phyloP scores from a whole-genome alignment of 2,888 invertebrate species.

The Dichetophora obliterata region DNA sequence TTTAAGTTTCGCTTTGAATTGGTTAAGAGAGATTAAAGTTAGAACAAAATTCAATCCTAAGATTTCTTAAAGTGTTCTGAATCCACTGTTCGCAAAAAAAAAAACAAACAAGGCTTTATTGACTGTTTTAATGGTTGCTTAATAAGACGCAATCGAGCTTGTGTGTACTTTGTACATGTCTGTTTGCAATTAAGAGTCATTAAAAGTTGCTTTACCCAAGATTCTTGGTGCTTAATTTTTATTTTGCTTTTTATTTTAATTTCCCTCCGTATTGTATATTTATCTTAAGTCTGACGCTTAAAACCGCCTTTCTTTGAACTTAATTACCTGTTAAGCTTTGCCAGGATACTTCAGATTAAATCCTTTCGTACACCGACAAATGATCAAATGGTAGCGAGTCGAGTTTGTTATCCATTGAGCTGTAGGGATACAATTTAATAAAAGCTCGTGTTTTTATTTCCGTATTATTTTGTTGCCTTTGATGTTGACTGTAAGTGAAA shows the following conservation, averaged over 20 bases:
- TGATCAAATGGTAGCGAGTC: background rate
- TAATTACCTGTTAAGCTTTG: conserved; percentile 22
- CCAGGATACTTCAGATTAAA: background rate
- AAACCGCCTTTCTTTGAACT: conserved; percentile 17
- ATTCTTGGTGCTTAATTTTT: background rate
- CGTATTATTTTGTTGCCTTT: conserved; percentile 3
- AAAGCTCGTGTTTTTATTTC: background rate
- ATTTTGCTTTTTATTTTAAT: background rate
- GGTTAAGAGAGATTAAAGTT: background rate
- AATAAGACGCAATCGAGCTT: background rate
- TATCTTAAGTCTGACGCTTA: background rate
- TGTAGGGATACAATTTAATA: background rate
- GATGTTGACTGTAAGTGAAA: background rate
- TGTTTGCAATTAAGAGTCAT: conserved; percentile 16
- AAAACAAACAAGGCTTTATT: no score
- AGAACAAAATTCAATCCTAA: background rate
- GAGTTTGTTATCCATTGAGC: no score
- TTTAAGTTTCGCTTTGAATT: no score
- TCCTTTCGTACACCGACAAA: conserved; percentile 6
- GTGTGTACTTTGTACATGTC: background rate
- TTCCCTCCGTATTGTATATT: background rate
- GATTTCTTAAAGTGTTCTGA: background rate
- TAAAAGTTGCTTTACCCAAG: conserved; percentile 9
- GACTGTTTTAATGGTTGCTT: no score
- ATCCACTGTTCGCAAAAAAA: no score